These are phyloP conservation scores for Gortyna flavago DNA, from an alignment of 2,888 invertebrate genomes.

Conservation along the genomic window DNA sequence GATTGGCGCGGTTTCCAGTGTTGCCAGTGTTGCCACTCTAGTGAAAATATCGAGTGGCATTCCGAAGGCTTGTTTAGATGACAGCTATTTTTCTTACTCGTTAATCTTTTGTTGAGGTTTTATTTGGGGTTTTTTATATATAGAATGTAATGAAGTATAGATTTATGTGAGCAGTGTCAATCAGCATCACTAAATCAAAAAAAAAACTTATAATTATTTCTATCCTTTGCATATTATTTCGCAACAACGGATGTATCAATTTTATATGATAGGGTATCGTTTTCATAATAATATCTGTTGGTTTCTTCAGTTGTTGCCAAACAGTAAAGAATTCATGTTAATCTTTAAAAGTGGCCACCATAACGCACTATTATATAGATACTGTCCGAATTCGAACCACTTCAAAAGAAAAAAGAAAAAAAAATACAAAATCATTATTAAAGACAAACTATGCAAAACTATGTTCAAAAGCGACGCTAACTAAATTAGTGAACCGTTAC, in stretches of 20 bases:
- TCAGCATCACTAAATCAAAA: not conserved
- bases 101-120: conserved; percentile 10
- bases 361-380: not conserved
- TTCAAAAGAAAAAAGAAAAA: not conserved
- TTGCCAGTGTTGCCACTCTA: conserved; percentile 35
- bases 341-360: not conserved
- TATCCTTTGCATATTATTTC: too few species aligned
- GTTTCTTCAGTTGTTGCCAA: not conserved
- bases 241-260: not conserved
- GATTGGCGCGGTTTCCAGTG: conserved; percentile 48
- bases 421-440: not conserved
- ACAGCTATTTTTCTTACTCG: conserved; percentile 31
- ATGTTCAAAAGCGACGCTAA: conserved; percentile 37
- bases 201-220: not conserved
- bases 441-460: conserved; percentile 36
- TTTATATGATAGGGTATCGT: not conserved
- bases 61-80: conserved; percentile 34
- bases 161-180: not conserved
- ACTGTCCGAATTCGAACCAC: not conserved
- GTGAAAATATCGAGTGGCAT: conserved; percentile 50
- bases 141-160: not conserved
- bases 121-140: not conserved
- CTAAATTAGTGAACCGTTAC: conserved; percentile 62
- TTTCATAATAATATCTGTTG: not conserved
- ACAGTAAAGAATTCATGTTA: not conserved